Conservation (phyloP, 2,888 invertebrate genomes). For the Caenorhabditis becei region DNA sequence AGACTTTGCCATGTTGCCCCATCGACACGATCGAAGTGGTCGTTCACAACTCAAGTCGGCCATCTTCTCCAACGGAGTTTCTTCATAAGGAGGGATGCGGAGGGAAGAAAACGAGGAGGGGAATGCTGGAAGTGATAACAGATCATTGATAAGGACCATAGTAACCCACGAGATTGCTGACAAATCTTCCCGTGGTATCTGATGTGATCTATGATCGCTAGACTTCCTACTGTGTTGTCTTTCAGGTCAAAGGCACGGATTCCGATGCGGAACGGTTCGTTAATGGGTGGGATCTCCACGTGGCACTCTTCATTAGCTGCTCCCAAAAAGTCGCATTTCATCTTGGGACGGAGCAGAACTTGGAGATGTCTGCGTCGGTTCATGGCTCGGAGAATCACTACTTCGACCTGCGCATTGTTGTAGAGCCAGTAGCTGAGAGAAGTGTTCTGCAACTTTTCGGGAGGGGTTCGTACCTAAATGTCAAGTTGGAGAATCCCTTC, state of each 20-base stretch:
- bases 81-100: conserved; percentile 55
- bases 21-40: conserved; percentile 62
- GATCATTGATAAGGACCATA: neutral
- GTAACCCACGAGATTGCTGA: conserved; percentile 69
- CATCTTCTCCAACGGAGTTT: conserved; percentile 61
- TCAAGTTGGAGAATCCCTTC: conserved; percentile 73
- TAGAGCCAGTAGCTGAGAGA: conserved; percentile 80
- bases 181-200: conserved; percentile 77
- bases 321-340: conserved; percentile 76
- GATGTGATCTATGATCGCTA: conserved; percentile 76
- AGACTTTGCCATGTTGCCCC: conserved; percentile 64
- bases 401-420: conserved; percentile 79
- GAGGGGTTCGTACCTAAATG: conserved; percentile 71
- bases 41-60: conserved; percentile 70
- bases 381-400: conserved; percentile 73
- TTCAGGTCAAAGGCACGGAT: conserved; percentile 77
- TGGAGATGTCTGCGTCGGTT: conserved; percentile 72
- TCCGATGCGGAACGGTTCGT: conserved; percentile 78
- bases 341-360: conserved; percentile 71
- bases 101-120: conserved; percentile 63
- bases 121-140: conserved; percentile 54
- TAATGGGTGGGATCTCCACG: conserved; percentile 71
- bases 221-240: conserved; percentile 74
- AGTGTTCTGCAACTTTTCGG: neutral
- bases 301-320: conserved; percentile 63